Evolutionary conservation across 2,888 invertebrate genomes (phyloP).

Genomic region (Psylliodes chrysocephalus): DNA sequence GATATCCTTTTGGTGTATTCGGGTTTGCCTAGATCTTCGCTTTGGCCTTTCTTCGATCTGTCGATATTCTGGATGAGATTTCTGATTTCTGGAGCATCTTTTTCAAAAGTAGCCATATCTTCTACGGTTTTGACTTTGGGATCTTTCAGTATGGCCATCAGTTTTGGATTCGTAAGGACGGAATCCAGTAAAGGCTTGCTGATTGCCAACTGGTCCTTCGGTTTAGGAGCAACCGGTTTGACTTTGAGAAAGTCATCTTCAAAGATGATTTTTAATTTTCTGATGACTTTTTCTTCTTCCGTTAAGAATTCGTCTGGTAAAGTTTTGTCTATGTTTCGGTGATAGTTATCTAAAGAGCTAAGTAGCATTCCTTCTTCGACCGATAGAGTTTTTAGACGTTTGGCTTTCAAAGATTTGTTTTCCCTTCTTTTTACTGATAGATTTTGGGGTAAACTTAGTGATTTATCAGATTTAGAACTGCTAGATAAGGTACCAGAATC

Average conservation of each 20-base stretch:
- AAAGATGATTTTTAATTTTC: slow-evolving; percentile 56
- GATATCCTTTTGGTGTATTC: slow-evolving; percentile 33
- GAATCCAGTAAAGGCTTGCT: slow-evolving; percentile 60
- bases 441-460: slow-evolving; percentile 26
- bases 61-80: slow-evolving; percentile 25
- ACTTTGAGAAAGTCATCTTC: slow-evolving; percentile 50
- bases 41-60: slow-evolving; percentile 27
- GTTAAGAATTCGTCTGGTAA: slow-evolving; percentile 55
- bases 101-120: slow-evolving; percentile 36
- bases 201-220: slow-evolving; percentile 58
- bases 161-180: slow-evolving; percentile 57
- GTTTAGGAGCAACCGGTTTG: slow-evolving; percentile 56
- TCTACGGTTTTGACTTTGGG: slow-evolving; percentile 54
- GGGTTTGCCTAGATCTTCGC: slow-evolving; percentile 21
- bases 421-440: slow-evolving; percentile 42
- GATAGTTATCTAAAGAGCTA: slow-evolving; percentile 53
- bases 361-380: slow-evolving; percentile 56
- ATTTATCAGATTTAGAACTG: slow-evolving; percentile 36
- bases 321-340: slow-evolving; percentile 56
- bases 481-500: slow-evolving; percentile 32
- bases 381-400: slow-evolving; percentile 48
- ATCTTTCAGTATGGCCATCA: slow-evolving; percentile 55
- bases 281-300: slow-evolving; percentile 56
- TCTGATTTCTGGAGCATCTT: slow-evolving; percentile 30
- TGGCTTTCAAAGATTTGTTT: slow-evolving; percentile 38